phyloP scores from a whole-genome alignment of 2,797 vertebrate genomes.

The Squalus acanthias region DNA sequence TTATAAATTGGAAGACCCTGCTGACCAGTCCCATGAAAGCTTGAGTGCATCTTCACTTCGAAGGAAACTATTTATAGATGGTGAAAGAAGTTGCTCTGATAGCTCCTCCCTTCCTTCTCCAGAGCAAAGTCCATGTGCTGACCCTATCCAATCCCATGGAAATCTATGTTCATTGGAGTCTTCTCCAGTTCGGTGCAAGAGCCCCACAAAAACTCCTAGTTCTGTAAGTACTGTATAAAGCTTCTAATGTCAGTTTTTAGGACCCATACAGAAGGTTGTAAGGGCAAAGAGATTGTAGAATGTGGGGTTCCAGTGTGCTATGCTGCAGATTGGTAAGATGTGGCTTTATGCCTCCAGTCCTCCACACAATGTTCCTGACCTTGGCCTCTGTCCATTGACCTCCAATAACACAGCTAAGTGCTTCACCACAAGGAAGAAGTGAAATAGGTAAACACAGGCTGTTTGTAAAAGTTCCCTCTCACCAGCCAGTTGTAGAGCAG shows the following conservation, averaged over 20 bases:
- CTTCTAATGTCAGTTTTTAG: neutral
- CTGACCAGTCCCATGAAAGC: constrained; percentile 83
- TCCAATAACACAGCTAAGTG: neutral
- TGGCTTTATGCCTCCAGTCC: neutral
- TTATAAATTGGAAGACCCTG: constrained; percentile 71
- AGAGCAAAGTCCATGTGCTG: constrained; percentile 50
- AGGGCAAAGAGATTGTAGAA: neutral
- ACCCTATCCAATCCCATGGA: constrained; percentile 49
- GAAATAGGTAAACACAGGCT: neutral
- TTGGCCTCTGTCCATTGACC: neutral
- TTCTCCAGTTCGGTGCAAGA: constrained; percentile 70
- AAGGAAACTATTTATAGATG: constrained; percentile 91
- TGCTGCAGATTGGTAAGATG: neutral
- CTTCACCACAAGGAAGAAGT: neutral
- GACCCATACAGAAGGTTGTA: neutral
- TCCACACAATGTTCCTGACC: neutral
- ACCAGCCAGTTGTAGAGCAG: neutral
- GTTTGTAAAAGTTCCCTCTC: neutral
- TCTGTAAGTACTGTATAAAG: constrained; percentile 62
- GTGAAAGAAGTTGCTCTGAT: constrained; percentile 74
- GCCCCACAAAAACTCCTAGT: constrained; percentile 64
- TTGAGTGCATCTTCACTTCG: constrained; percentile 90
- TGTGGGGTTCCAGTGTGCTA: neutral
- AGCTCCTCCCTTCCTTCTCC: constrained; percentile 73
- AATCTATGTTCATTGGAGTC: constrained; percentile 62